Evolutionary conservation across 2,888 invertebrate species (phyloP).

Genomic region (Podabrus alpinus): DNA sequence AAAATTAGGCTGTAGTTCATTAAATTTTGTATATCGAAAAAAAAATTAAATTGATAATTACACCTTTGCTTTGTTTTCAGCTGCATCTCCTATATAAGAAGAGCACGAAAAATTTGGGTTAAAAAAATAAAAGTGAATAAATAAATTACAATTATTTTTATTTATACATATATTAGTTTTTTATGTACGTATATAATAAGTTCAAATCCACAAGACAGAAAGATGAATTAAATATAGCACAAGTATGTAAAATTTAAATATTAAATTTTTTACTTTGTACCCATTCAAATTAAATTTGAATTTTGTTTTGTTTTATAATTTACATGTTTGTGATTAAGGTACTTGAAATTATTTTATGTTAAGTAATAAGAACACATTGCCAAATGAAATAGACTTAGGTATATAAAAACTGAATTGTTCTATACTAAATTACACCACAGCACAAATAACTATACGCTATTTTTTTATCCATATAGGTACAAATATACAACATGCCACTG

Average conservation of each 20-base stretch:
- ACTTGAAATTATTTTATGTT: conserved; percentile 11
- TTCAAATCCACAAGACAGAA: conserved; percentile 58
- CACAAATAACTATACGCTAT: conserved; percentile 58
- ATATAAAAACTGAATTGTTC: conserved; percentile 52
- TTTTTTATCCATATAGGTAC: conserved; percentile 57
- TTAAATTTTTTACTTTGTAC: conserved; percentile 6
- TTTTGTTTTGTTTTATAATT: conserved; percentile 15
- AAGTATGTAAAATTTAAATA: conserved; percentile 29
- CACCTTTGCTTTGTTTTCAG: background rate
- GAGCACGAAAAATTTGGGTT: background rate
- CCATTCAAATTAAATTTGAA: conserved; percentile 4
- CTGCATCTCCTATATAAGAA: background rate
- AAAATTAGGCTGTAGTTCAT: conserved; percentile 35
- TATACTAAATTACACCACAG: conserved; percentile 59
- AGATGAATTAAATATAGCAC: conserved; percentile 32
- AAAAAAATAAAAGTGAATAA: conserved; percentile 13
- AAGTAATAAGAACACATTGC: conserved; percentile 25
- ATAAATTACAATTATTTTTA: conserved; percentile 56
- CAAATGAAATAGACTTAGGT: conserved; percentile 30
- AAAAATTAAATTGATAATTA: conserved; percentile 1
- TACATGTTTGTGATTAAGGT: conserved; percentile 11
- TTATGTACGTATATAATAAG: conserved; percentile 55
- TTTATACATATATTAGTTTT: conserved; percentile 56
- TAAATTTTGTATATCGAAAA: conserved; percentile 15
- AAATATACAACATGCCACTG: conserved; percentile 56